Evolutionary conservation across 2,888 invertebrate genomes (phyloP), one percentile per base, ranked within the genome.

Genomic region (Sympetrum striolatum): DNA sequence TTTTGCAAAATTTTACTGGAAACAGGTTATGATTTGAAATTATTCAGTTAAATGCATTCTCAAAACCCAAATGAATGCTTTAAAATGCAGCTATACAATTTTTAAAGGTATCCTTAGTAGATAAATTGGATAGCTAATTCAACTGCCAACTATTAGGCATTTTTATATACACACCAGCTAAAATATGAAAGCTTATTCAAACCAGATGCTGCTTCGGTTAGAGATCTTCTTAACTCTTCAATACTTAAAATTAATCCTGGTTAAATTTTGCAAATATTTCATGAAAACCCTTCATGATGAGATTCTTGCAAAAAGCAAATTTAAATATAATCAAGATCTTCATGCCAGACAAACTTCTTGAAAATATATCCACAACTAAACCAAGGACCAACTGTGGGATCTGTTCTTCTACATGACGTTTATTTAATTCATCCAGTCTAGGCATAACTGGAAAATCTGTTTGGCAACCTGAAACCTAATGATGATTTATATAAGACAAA

Each of bases 111-210:
- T 60, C 60, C 31, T 82, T 58, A 58, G 60, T 86, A 86, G 37
- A 86, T 86, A 60, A 86, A 37, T 86, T 64, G 37, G 60, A 73
- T 64, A 37, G 64, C 86, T 86, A 64, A 64, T 86, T 60, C 22
- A 60, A 37, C 60, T 86, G 86, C 86, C 86, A 60, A 37, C 60
- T 86, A 86, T 86, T 37, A 86, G 86, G 86, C 86, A 86, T 37
- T 86, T 53, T 31, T 86, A 60, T 37, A 60, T 60, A 37, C 60
- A 86, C 60, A 86, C 39, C 60, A 86, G 86, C 86, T 86, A 86
- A 86, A 86, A 60, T 37, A 86, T 64, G 60, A 86, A 81, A 86
- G 86, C 86, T 37, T 60, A 60, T 60, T 60, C 37, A 37, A 86
- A 86, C 35, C 64, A 60, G 64, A 15, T 58, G 60, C 35, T 60